These are phyloP conservation scores for Cryptocheilus praepositus DNA, from an alignment of 2,888 invertebrate species.

Conservation along the genomic window DNA sequence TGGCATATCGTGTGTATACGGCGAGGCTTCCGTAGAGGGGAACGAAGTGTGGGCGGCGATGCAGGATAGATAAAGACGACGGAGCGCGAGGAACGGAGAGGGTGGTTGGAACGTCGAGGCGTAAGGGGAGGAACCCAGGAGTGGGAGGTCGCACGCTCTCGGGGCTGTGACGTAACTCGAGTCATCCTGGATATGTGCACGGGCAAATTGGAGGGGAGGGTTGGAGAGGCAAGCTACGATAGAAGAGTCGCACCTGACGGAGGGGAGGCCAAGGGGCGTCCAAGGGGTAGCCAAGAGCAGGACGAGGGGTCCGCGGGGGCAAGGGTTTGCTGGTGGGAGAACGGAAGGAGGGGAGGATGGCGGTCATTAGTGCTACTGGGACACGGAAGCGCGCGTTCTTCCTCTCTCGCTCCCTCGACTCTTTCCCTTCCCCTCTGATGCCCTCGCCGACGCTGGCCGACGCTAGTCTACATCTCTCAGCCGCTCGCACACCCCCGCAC, in stretches of 20 bases:
- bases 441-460: not conserved
- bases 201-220: slow-evolving; percentile 17
- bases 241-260: slow-evolving; percentile 1
- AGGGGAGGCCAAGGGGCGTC: slow-evolving; percentile 22
- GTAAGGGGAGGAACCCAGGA: slow-evolving; percentile 5
- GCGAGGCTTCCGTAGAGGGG: slow-evolving; percentile 32
- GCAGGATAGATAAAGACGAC: slow-evolving; percentile 21
- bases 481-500: slow-evolving; percentile 11
- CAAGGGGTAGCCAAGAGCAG: slow-evolving; percentile 16
- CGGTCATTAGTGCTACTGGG: slow-evolving; percentile 71
- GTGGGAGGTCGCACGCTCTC: slow-evolving; percentile 37
- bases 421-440: slow-evolving; percentile 11
- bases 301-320: slow-evolving; percentile 11
- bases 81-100: slow-evolving; percentile 24
- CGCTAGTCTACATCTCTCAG: slow-evolving; percentile 1
- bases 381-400: slow-evolving; percentile 63
- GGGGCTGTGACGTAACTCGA: slow-evolving; percentile 55
- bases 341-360: slow-evolving; percentile 53
- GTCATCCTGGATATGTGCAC: slow-evolving; percentile 41
- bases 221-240: not conserved
- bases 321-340: slow-evolving; percentile 12
- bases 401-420: slow-evolving; percentile 17
- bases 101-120: slow-evolving; percentile 6
- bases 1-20: slow-evolving; percentile 45
- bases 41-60: slow-evolving; percentile 22